Evolutionary conservation across 2,888 invertebrate species (phyloP).

Genomic region (Cepaea hortensis): DNA sequence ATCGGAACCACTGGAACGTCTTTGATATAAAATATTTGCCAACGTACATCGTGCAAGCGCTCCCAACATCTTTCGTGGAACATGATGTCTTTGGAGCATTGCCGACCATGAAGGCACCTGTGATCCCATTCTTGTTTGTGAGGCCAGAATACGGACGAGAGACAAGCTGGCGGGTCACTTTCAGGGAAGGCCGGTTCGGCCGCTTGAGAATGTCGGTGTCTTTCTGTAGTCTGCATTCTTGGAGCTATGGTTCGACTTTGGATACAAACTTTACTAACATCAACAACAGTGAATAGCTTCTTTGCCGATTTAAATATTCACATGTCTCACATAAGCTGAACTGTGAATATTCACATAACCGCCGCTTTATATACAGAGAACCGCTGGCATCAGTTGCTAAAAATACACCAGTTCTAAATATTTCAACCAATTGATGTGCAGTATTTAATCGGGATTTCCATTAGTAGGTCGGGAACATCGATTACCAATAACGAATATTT

Average conservation of each 20-base stretch:
- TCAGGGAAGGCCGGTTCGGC: background rate
- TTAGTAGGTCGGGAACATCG: too few relatives aligned
- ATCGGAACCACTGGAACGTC: conserved; percentile 61
- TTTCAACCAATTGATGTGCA: background rate
- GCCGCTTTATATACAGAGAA: background rate
- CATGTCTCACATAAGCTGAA: background rate
- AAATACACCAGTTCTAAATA: background rate
- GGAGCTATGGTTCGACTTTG: background rate
- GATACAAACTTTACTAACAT: background rate
- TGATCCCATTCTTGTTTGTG: conserved; percentile 3
- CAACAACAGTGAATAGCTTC: background rate
- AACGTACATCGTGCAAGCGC: conserved; percentile 60
- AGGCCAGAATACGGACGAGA: conserved; percentile 33
- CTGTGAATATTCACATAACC: background rate
- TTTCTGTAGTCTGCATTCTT: background rate
- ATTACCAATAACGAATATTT: too few relatives aligned
- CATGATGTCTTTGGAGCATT: background rate
- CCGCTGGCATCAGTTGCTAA: background rate
- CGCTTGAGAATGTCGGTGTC: background rate
- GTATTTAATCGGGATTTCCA: too few relatives aligned
- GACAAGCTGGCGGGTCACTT: background rate
- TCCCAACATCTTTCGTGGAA: background rate
- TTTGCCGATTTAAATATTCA: background rate
- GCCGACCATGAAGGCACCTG: background rate
- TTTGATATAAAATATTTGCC: conserved; percentile 66